A percentile compares a stretch with the other conserved stretches of the same genome.
Conservation (phyloP, 1,140 invertebrate genomes). For the Neotoxoptera formosana region DNA sequence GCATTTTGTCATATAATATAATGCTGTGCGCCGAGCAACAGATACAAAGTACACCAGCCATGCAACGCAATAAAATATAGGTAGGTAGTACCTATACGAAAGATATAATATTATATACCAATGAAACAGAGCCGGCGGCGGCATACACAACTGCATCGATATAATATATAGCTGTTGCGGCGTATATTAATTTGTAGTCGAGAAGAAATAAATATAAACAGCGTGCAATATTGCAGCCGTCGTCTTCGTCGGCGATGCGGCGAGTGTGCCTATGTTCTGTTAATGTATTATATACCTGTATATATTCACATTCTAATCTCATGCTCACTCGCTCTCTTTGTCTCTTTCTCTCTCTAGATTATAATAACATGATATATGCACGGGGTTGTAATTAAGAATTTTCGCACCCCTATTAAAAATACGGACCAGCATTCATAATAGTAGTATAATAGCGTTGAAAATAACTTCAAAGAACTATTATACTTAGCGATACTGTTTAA, state of each 20-base stretch:
- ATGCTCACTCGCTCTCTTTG: not conserved
- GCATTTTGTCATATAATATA: not conserved
- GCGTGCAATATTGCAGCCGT: not conserved
- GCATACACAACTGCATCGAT: not conserved
- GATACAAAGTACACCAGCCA: not conserved
- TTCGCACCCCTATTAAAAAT: not conserved
- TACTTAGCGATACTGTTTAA: not conserved
- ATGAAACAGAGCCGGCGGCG: not conserved
- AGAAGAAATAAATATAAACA: not conserved
- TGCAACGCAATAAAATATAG: not conserved
- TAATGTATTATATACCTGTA: not conserved
- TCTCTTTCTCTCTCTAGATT: not conserved
- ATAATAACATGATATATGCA: no score
- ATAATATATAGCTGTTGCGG: not conserved
- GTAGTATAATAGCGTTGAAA: not conserved
- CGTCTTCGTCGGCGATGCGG: not conserved
- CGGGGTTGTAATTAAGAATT: not conserved
- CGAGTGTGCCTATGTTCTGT: not conserved
- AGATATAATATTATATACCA: not conserved
- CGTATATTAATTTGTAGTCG: not conserved
- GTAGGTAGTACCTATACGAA: not conserved
- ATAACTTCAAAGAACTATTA: not conserved
- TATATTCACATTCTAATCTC: not conserved
- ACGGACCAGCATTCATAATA: no score
- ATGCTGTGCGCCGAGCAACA: not conserved